These are phyloP conservation scores for Halcyon smyrnensis DNA, from an alignment of 2,797 vertebrate species.

Conservation along the genomic window DNA sequence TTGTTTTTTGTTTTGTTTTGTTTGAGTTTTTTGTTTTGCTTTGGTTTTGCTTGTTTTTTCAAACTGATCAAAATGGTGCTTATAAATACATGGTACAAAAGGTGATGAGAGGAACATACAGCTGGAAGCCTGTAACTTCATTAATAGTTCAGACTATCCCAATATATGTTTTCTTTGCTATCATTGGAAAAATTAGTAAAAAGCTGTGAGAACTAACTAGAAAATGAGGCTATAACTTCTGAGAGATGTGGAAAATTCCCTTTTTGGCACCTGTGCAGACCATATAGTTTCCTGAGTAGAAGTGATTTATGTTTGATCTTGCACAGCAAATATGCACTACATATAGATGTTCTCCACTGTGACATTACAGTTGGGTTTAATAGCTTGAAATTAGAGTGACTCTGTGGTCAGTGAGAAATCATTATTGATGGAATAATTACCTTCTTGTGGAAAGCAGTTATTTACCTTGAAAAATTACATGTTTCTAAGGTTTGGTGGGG, in stretches of 20 bases:
- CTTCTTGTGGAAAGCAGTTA: not conserved
- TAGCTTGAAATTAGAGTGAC: not conserved
- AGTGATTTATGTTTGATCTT: not conserved
- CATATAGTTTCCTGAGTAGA: not conserved
- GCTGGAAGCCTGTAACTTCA: not conserved
- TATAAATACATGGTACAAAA: not conserved
- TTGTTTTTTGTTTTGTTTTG: not conserved
- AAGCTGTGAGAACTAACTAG: not conserved
- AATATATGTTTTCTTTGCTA: not conserved
- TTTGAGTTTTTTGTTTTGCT: not conserved
- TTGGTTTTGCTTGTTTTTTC: not conserved
- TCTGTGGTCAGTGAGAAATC: not conserved
- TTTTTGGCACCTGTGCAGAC: not conserved
- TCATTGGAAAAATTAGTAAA: not conserved
- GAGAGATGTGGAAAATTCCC: not conserved
- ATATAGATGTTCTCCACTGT: not conserved
- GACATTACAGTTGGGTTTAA: not conserved
- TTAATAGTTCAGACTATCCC: not conserved
- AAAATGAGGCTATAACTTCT: not conserved
- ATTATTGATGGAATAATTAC: not conserved
- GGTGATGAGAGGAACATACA: not conserved
- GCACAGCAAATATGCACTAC: not conserved
- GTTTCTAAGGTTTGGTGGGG: not conserved
- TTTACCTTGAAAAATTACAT: not conserved
- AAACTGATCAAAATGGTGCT: not conserved